These are phyloP conservation scores for Leptura quadrifasciata DNA, from an alignment of 2,888 invertebrate species.

Conservation along the genomic window DNA sequence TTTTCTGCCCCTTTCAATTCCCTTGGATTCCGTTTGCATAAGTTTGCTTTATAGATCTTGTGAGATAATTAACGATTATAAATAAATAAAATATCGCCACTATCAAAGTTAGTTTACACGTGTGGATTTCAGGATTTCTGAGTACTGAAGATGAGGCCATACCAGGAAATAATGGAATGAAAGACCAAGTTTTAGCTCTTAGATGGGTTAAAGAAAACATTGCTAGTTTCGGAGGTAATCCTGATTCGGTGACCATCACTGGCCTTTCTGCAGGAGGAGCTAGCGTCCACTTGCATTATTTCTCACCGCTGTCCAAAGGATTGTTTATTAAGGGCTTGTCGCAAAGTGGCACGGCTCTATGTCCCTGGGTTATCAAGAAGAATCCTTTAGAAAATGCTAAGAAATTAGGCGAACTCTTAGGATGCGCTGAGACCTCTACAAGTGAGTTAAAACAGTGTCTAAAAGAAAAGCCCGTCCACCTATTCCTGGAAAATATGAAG, in stretches of 20 bases:
- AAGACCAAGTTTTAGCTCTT: slow-evolving; percentile 69
- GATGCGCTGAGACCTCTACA: slow-evolving; percentile 77
- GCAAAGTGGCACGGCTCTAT: slow-evolving; percentile 81
- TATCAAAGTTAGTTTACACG: no score
- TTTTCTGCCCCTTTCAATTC: no score
- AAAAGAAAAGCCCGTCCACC: slow-evolving; percentile 53
- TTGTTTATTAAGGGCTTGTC: slow-evolving; percentile 76
- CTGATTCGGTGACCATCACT: slow-evolving; percentile 67
- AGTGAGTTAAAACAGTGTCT: slow-evolving; percentile 80
- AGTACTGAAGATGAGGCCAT: slow-evolving; percentile 68
- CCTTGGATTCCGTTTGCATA: no score
- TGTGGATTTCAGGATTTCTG: slow-evolving; percentile 67
- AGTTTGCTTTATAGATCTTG: no score
- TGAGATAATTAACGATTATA: no score
- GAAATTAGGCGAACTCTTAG: slow-evolving; percentile 77
- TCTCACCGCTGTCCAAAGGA: slow-evolving; percentile 65
- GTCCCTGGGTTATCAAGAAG: slow-evolving; percentile 76
- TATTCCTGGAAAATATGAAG: not conserved
- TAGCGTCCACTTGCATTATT: slow-evolving; percentile 69
- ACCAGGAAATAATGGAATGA: slow-evolving; percentile 70
- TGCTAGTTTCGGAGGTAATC: slow-evolving; percentile 68
- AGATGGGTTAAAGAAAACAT: slow-evolving; percentile 69
- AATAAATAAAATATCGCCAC: no score
- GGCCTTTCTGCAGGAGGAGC: slow-evolving; percentile 70
- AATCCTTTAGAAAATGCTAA: slow-evolving; percentile 78